These are phyloP conservation scores for Agrochola circellaris DNA, from an alignment of 2,888 invertebrate genomes.

Conservation along the genomic window DNA sequence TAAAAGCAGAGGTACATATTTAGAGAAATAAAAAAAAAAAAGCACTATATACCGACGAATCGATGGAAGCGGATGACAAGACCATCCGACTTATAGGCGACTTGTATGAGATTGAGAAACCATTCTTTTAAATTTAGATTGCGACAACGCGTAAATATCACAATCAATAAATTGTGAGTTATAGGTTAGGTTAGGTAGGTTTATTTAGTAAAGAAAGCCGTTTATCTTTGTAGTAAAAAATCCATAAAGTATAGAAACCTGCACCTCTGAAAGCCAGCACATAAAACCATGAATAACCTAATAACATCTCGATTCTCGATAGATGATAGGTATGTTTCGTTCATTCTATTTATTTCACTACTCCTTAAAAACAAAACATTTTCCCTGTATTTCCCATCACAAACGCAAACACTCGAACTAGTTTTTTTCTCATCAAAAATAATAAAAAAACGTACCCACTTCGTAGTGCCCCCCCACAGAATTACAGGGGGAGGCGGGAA, in stretches of 20 bases:
- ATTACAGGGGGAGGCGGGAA: slow-evolving; percentile 52
- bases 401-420: slow-evolving; percentile 51
- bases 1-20: too few species aligned
- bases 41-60: too few species aligned
- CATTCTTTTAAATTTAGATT: too few species aligned
- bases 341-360: neutral
- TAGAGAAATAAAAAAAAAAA: too few species aligned
- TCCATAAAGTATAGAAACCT: slow-evolving; percentile 52
- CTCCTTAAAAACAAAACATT: neutral
- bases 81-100: too few species aligned
- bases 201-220: neutral
- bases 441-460: slow-evolving; percentile 50
- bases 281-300: neutral
- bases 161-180: too few species aligned
- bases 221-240: neutral
- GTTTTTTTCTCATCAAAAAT: slow-evolving; percentile 49
- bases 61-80: too few species aligned
- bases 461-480: slow-evolving; percentile 33
- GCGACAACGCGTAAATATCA: too few species aligned
- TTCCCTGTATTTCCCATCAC: slow-evolving; percentile 36
- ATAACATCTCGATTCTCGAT: neutral
- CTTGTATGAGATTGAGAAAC: too few species aligned
- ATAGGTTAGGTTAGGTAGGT: too few species aligned
- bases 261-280: neutral
- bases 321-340: neutral